Base-by-base conservation (phyloP, 2,888 invertebrate genomes). In the Scaptomyza caliginosa region DNA sequence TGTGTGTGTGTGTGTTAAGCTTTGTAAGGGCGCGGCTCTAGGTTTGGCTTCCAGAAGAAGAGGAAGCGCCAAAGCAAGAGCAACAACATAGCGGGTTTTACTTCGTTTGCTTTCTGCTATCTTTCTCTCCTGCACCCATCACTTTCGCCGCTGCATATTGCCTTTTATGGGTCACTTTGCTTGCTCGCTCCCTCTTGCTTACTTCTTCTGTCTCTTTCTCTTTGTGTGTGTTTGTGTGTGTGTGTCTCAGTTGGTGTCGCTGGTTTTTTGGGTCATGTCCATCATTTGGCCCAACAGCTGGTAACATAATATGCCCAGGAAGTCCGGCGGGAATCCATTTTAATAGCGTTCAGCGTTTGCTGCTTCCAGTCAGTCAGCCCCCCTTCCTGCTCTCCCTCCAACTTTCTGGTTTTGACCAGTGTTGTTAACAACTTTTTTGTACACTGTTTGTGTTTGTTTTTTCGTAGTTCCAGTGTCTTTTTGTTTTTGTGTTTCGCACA, bases 241-340 rank as follows among this genome's bases (percentile, higher is more conserved):
- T 30, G n/a, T n/a, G n/a, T n/a, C 40, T 45, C 43, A 26, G 46
- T 34, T 21, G 40, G 21, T 63, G 62, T 64, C 45, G 56, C 43
- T 58, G 46, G 57, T 66, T 77, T 84, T 80, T 73, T 77, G 81
- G 81, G 81, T 82, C 81, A 82, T 82, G 81, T 82, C 85, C 87
- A 84, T 86, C 82, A 81, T 21, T 30, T 19, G 28, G 71, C 59
- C 67, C 60, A 80, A 74, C 77, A 72, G 67, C 82, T 78, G 74
- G 83, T 86, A 84, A 84, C 73, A 67, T 69, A 83, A 84, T 86
- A 86, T 67, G 70, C 58, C 66, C 86, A 87, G 83, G 83, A 84
- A 83, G 88, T 84, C 83, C 83, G 83, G 86, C 77, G 88, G 86
- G 83, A 84, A 86, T 87, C 84, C 86, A 84, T 86, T 87, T 84